Evolutionary conservation across 1,140 invertebrate genomes (phyloP), one percentile per base, ranked within the genome.

Genomic region (Limonius californicus): DNA sequence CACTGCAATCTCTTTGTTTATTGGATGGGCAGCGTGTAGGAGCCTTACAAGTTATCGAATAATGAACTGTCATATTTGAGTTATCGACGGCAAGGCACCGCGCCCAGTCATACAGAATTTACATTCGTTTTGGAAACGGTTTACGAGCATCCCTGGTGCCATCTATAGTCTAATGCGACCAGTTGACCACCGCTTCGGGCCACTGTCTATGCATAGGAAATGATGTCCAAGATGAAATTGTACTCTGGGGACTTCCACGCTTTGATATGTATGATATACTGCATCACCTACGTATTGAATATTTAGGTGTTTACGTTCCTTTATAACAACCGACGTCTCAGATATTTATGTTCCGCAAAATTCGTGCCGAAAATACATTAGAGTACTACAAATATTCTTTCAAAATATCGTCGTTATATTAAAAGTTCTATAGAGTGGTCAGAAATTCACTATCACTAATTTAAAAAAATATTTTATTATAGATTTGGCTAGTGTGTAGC

Each of bases 111-210:
- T 68, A 63, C 62, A 66, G 62, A 70, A 72, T 72, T 72, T 70
- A 69, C 65, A 71, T 70, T 71, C 70, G 67, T 70, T 71, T 68
- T 63, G 65, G 67, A 70, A 72, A 71, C 69, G 66, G 72, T 68
- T 73, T 73, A 72, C 68, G 66, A 68, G 58, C 58, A 43, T 30
- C 55, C 56, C 64, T 23, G 63, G 63, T 67, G 68, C 70, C 73
- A 73, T 74, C 72, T 73, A 71, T 73, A 72, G 73, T 73, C 72
- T 73, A 74, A 74, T 74, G 66, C 66, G 68, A 63, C 66, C 64
- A 61, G 62, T 65, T 67, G 71, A 70, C 70, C 67, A 65, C 54
- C 45, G 61, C 54, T 45, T 19, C n/a, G 42, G 57, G 57, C 39
- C 54, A 39, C 60, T 67, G 70, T 72, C 67, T 71, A 73, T 73